These are phyloP conservation scores for Amazona finschi DNA, from an alignment of 2,797 vertebrate species.

Conservation along the genomic window DNA sequence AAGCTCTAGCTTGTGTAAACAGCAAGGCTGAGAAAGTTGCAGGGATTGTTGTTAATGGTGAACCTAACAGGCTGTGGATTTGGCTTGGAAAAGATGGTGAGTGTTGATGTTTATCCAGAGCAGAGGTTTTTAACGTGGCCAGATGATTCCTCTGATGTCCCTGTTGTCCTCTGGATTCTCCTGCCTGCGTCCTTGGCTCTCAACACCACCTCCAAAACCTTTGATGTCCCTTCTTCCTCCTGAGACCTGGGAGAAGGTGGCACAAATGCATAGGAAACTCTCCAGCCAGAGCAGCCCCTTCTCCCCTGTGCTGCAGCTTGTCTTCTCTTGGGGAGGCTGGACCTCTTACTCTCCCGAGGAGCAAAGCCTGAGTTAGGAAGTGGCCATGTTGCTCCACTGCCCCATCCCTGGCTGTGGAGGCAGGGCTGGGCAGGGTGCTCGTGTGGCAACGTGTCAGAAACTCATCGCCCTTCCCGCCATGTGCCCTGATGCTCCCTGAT, in stretches of 20 bases:
- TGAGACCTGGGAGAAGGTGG: background rate
- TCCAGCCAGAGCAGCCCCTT: background rate
- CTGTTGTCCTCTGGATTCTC: background rate
- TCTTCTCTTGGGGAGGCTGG: background rate
- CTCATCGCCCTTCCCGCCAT: fast-evolving
- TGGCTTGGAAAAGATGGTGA: background rate
- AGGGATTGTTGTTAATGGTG: constrained; percentile 26
- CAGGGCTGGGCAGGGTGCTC: background rate
- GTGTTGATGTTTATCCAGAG: background rate
- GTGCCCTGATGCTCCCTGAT: background rate
- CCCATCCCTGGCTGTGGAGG: background rate
- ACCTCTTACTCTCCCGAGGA: background rate
- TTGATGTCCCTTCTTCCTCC: background rate
- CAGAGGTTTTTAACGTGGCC: fast-evolving
- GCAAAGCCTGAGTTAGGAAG: background rate
- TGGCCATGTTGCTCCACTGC: fast-evolving
- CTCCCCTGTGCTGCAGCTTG: fast-evolving
- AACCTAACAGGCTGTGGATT: background rate
- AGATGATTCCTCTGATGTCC: background rate
- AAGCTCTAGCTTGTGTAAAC: constrained; percentile 59
- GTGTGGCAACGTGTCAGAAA: fast-evolving
- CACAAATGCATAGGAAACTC: fast-evolving
- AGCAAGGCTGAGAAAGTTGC: constrained; percentile 52
- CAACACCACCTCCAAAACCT: fast-evolving
- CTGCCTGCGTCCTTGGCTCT: fast-evolving